Conservation (phyloP, 2,888 invertebrate species). For the Acutogordius australiensis region DNA sequence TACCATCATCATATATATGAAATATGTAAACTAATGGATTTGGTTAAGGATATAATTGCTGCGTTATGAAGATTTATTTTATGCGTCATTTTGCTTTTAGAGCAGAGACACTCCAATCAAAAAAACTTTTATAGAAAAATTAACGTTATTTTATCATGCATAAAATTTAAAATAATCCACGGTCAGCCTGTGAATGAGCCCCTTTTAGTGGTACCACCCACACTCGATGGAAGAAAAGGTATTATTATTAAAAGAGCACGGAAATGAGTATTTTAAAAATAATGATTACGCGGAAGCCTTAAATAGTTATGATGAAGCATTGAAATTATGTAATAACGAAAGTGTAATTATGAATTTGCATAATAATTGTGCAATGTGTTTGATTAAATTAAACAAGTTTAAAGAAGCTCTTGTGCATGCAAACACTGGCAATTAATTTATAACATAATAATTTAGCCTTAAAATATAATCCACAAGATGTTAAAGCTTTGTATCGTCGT, state of each 20-base stretch:
- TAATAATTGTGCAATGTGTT: background rate
- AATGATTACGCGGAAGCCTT: background rate
- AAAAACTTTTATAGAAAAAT: too few relatives aligned
- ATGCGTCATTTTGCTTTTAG: too few relatives aligned
- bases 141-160: too few relatives aligned
- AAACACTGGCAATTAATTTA: background rate
- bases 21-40: too few relatives aligned
- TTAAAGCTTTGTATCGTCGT: background rate
- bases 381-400: background rate
- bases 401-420: background rate
- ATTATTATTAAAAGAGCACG: background rate
- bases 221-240: too few relatives aligned
- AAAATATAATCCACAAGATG: background rate
- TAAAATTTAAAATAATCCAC: too few relatives aligned
- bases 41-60: too few relatives aligned
- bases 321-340: background rate
- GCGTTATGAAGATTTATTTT: too few relatives aligned
- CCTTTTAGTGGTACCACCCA: too few relatives aligned
- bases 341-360: background rate
- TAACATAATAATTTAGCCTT: background rate
- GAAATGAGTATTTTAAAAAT: background rate
- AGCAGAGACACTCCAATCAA: too few relatives aligned
- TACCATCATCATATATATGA: too few relatives aligned
- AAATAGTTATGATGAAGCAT: background rate
- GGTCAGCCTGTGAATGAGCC: too few relatives aligned